Base-by-base conservation (phyloP, 1,140 invertebrate genomes). In the Centruroides vittatus region DNA sequence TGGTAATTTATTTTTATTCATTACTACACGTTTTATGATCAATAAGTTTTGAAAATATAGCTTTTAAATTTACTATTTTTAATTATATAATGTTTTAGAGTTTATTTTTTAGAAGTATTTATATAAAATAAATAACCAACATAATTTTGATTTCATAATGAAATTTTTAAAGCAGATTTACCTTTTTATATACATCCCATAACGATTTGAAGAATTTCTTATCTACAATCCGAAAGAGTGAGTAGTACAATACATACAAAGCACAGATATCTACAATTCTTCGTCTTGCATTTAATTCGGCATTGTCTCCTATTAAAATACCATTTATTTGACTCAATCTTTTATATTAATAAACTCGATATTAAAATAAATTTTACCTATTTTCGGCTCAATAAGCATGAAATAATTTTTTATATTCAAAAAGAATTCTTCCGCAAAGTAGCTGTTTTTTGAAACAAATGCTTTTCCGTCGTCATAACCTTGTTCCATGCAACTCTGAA, bases 151-250 rank as follows among this genome's bases (percentile, higher is more conserved):
- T 23, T 23, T 23, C 23, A 23, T 23, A 23, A 23, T 23, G 23
- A 23, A 23, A 23, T 23, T 23, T 23, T 23, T 23, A 23, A 23
- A 23, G 23, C 2, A 61, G 56, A 55, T 49, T 66, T 70, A 86
- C 82, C 78, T 87, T 90, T 73, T 82, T 84, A 70, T 89, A 83
- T 1, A 83, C 69, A 65, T 91, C 88, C 67, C 81, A 76, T 8
- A 92, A 67, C 61, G 77, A 73, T 75, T 83, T 86, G 55, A 88
- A 80, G 10, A 86, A 70, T 75, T 86, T 89, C 70, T 84, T 89
- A 68, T 94, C 89, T 63, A 79, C 78, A 52, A 76, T 79, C 35
- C 85, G 83, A 75, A 88, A 90, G n/a, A 90, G 75, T 68, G 84
- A 81, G 64, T 81, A 80, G 60, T 83, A 80, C 23, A 92, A 75